phyloP scores from a whole-genome alignment of 92 coral and sea anemone species.

The Palythoa grandis region DNA sequence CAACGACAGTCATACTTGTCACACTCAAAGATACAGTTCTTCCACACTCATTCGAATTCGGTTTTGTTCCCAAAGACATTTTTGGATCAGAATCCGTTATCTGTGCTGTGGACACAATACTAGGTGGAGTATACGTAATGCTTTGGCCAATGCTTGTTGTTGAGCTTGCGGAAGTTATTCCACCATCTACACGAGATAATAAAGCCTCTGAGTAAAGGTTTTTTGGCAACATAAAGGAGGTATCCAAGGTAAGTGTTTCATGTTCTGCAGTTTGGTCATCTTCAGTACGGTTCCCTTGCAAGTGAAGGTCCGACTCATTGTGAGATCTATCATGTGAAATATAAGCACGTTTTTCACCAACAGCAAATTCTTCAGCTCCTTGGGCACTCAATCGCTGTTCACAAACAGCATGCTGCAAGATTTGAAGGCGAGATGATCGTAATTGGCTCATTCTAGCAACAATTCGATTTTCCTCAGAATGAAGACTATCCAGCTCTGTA shows the following conservation, averaged over 20 bases:
- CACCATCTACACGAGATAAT: not conserved
- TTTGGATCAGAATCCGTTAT: not conserved
- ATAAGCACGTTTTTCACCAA: not conserved
- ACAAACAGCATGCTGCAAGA: slow-evolving; percentile 78
- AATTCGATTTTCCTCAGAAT: slow-evolving; percentile 79
- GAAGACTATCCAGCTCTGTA: slow-evolving; percentile 81
- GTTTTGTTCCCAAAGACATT: not conserved
- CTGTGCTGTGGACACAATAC: not conserved
- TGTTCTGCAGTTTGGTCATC: not conserved
- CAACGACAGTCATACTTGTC: slow-evolving; percentile 7
- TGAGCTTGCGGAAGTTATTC: not conserved
- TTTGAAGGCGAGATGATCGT: slow-evolving; percentile 69
- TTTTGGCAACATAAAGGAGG: not conserved
- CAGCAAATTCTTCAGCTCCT: not conserved
- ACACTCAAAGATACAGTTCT: not conserved
- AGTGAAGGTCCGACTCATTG: not conserved
- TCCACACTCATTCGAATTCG: slow-evolving; percentile 3
- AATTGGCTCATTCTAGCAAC: slow-evolving; percentile 71
- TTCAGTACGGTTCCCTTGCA: not conserved
- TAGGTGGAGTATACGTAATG: not conserved
- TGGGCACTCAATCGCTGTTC: slow-evolving; percentile 1
- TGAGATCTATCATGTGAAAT: not conserved
- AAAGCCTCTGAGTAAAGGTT: not conserved
- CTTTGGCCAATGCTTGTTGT: not conserved
- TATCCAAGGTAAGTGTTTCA: not conserved